Evolutionary conservation across 2,797 vertebrate genomes (phyloP).

Genomic region (Ammospiza maritima): DNA sequence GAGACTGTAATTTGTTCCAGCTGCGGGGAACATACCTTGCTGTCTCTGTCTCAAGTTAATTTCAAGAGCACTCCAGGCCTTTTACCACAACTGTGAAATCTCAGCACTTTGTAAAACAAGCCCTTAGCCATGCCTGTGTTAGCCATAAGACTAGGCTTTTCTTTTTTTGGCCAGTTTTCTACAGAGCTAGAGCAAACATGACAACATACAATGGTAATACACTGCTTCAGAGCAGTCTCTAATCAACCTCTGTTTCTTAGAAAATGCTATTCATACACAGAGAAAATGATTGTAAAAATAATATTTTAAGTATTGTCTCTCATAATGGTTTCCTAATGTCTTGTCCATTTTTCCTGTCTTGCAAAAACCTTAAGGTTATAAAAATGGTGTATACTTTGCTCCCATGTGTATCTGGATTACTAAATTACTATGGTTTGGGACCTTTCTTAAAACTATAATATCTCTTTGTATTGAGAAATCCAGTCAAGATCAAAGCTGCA

Average conservation of each 20-base stretch:
- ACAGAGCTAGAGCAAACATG: neutral
- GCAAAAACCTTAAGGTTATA: neutral
- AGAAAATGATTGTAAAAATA: neutral
- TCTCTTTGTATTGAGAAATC: neutral
- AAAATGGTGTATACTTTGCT: neutral
- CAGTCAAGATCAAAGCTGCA: neutral
- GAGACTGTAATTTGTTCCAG: neutral
- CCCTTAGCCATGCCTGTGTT: neutral
- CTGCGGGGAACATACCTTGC: neutral
- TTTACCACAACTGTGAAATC: neutral
- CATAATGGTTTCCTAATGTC: neutral
- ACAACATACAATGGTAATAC: fast-evolving
- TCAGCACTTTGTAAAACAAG: neutral
- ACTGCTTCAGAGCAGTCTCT: neutral
- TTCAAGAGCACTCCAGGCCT: neutral
- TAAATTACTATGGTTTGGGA: neutral
- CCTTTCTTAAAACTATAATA: neutral
- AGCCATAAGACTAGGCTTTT: neutral
- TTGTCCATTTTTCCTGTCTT: neutral
- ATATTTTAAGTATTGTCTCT: neutral
- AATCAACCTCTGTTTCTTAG: neutral
- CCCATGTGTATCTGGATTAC: fast-evolving
- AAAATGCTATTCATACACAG: neutral
- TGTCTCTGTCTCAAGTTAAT: neutral
- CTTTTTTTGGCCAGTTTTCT: neutral